Evolutionary conservation across 2,113 vertebrate genomes (phyloP).

Genomic region (Chloebia gouldiae): DNA sequence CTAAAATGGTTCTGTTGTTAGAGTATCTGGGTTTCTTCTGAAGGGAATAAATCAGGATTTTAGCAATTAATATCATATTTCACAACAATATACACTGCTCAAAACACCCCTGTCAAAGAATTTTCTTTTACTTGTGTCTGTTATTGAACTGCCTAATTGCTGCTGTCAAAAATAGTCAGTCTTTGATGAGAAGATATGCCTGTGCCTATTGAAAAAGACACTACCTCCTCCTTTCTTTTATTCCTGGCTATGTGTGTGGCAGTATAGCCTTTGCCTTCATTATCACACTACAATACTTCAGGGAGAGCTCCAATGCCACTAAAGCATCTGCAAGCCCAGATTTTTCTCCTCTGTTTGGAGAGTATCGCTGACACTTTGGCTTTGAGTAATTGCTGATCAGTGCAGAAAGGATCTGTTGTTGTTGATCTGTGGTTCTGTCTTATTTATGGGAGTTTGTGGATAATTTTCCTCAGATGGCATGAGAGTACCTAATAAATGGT

Average conservation of each 20-base stretch:
- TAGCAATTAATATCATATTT: background rate
- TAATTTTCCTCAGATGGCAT: background rate
- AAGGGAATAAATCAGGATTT: background rate
- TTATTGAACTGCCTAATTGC: slow-evolving; percentile 17
- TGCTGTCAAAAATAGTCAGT: slow-evolving; percentile 17
- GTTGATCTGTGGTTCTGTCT: background rate
- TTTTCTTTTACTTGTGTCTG: background rate
- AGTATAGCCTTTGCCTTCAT: background rate
- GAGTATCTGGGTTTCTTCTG: background rate
- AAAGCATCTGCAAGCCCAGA: slow-evolving; percentile 20
- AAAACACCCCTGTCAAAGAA: slow-evolving; percentile 4
- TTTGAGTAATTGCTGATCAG: slow-evolving; percentile 13
- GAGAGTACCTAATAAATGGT: background rate
- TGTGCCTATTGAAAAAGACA: background rate
- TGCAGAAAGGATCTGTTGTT: background rate
- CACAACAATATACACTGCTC: background rate
- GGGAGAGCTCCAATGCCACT: background rate
- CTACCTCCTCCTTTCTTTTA: background rate
- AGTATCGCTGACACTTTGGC: background rate
- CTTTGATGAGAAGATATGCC: background rate
- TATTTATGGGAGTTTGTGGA: background rate
- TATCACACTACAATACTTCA: background rate
- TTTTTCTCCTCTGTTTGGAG: background rate
- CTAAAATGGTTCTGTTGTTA: background rate
- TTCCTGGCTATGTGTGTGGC: background rate